Conservation (phyloP, 1,140 invertebrate genomes). For the Lineus longissimus region DNA sequence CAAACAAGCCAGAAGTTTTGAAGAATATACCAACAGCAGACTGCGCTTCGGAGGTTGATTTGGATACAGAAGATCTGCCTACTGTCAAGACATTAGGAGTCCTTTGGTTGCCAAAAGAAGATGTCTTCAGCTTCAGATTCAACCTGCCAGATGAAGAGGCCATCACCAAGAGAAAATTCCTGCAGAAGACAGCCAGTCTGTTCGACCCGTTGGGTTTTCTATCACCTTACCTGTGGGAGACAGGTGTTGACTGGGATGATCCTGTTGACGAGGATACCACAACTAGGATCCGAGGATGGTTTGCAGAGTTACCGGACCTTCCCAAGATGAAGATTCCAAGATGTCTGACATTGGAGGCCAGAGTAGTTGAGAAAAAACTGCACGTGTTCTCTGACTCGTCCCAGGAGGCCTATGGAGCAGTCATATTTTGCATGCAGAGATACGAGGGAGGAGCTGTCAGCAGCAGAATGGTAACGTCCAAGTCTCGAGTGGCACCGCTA, state of each 20-base stretch:
- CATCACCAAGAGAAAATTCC: background rate
- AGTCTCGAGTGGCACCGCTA: conserved; percentile 12
- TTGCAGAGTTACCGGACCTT: background rate
- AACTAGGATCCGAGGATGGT: background rate
- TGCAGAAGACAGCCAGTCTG: background rate
- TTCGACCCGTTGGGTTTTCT: conserved; percentile 5
- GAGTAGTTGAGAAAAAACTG: background rate
- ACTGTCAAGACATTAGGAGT: background rate
- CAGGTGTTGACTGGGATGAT: background rate
- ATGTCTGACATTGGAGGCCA: background rate
- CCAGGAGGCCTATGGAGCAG: background rate
- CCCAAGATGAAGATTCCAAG: background rate
- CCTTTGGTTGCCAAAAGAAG: conserved; percentile 9
- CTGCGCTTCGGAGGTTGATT: background rate
- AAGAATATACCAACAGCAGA: no score
- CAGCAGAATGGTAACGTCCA: background rate
- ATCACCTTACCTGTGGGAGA: background rate
- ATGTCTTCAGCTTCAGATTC: background rate
- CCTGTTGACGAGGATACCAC: background rate
- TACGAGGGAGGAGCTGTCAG: background rate
- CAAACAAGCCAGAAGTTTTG: no score
- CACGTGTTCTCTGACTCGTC: background rate
- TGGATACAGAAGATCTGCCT: background rate
- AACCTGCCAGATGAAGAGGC: background rate
- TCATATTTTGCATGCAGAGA: background rate